Evolutionary conservation across 2,797 vertebrate species (phyloP).

Genomic region (Loriculus beryllinus): DNA sequence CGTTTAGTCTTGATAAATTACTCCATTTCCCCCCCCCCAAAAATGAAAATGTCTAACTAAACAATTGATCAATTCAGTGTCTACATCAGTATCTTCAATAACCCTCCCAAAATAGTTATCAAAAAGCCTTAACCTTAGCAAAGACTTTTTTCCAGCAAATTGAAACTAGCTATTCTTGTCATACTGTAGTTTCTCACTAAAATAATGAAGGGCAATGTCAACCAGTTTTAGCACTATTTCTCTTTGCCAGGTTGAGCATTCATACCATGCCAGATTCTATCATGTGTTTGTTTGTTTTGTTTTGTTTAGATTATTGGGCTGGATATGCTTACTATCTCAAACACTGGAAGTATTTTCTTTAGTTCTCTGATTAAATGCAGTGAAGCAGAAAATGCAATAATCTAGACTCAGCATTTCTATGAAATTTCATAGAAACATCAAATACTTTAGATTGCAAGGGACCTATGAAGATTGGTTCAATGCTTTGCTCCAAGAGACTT

Average conservation of each 20-base stretch:
- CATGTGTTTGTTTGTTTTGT: background rate
- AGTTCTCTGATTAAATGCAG: background rate
- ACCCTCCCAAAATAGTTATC: background rate
- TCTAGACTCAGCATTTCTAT: background rate
- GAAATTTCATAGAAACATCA: background rate
- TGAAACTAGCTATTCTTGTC: background rate
- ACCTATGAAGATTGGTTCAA: background rate
- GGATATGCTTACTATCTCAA: background rate
- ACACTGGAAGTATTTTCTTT: background rate
- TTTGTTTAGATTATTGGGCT: background rate
- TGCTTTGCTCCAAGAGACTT: background rate
- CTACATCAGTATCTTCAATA: background rate
- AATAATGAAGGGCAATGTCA: background rate
- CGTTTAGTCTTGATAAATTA: background rate
- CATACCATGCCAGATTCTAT: background rate
- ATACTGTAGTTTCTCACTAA: background rate
- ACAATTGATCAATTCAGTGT: background rate
- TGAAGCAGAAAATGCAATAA: background rate
- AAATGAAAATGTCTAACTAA: background rate
- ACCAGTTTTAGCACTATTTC: background rate
- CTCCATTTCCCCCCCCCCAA: background rate
- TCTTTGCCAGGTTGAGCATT: background rate
- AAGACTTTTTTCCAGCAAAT: background rate
- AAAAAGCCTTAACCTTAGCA: background rate
- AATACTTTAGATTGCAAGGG: background rate